Base-by-base conservation (phyloP, 30 jellyfish, hydroid and myxozoan genomes). In the Morbakka virulenta region DNA sequence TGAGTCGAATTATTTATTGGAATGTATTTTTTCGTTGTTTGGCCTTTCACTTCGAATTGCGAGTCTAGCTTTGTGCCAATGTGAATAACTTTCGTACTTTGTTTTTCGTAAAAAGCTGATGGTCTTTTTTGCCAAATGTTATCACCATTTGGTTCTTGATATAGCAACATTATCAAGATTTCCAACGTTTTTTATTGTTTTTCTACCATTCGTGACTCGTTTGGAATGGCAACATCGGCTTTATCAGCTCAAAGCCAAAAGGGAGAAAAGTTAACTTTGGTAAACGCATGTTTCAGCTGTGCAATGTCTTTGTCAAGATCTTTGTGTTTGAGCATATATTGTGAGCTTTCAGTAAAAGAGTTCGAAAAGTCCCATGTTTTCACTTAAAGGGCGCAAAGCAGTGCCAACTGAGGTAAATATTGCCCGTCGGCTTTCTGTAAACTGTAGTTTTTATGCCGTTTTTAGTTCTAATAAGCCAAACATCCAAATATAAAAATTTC, bases 361-460 rank as follows among this genome's bases (percentile, higher is more conserved):
- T 41, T 72, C 62, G 80, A n/a, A 72, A 33, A 22, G 84, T 72
- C 49, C 84, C 80, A 26, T 52, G 52, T 41, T 72, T 72, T 79
- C 84, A 72, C 25, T 22, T 72, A 12, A 25, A 6, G 17, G 84
- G 82, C 31, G 84, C 84, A 72, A 72, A 72, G 51, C 80, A 72
- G 69, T 52, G 21, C 69, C 69, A 52, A 17, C 26, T 28, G 21
- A 52, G 20, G 20, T 52, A 52, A n/a, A 17, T 52, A 17, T 52
- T 52, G 69, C 26, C 3, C 26, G 78, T 69, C n/a, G 74, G 30
- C 21, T 69, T 69, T 69, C 74, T 35, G 21, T 28, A 69, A 35
- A 69, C 74, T 11, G 81, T 23, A 4, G 77, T 30, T 31, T 30
- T 34, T 2, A 69, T 31, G 3, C 75, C n/a, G 27, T 31, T 6